These are phyloP conservation scores for Dryobates pubescens DNA, from an alignment of 2,797 vertebrate species.

Conservation along the genomic window DNA sequence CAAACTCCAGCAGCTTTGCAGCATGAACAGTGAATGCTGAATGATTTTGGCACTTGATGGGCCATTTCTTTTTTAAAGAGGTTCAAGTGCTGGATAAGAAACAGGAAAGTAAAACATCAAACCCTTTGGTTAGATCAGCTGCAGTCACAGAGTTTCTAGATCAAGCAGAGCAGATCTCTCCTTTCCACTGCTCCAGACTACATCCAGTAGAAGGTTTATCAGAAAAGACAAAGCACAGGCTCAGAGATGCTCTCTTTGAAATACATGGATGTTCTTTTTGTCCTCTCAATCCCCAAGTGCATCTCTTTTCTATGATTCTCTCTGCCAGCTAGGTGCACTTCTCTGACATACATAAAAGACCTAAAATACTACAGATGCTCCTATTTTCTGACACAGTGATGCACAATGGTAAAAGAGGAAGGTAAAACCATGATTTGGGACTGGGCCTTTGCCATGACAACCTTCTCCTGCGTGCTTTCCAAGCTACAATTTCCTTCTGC, in stretches of 20 bases:
- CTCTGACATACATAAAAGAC: neutral
- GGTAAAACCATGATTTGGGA: neutral
- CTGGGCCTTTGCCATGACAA: neutral
- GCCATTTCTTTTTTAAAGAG: constrained; percentile 2
- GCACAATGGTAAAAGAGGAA: neutral
- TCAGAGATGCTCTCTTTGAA: neutral
- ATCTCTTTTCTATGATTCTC: neutral
- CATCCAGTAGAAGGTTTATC: neutral
- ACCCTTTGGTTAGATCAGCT: neutral
- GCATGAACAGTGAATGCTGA: neutral
- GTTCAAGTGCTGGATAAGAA: neutral
- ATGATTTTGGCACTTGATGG: neutral
- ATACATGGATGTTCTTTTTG: neutral
- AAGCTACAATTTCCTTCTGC: neutral
- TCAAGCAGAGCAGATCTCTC: neutral
- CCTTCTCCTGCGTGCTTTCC: neutral
- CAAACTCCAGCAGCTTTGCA: neutral
- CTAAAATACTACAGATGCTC: neutral
- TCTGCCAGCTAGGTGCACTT: neutral
- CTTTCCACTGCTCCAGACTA: neutral
- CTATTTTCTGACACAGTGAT: neutral
- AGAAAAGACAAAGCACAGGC: constrained; percentile 3
- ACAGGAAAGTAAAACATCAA: neutral
- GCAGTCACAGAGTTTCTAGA: neutral
- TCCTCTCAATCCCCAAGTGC: neutral